Evolutionary conservation across 1,140 invertebrate genomes (phyloP), one percentile per base, ranked within the genome.

Genomic region (Eriocheir sinensis): DNA sequence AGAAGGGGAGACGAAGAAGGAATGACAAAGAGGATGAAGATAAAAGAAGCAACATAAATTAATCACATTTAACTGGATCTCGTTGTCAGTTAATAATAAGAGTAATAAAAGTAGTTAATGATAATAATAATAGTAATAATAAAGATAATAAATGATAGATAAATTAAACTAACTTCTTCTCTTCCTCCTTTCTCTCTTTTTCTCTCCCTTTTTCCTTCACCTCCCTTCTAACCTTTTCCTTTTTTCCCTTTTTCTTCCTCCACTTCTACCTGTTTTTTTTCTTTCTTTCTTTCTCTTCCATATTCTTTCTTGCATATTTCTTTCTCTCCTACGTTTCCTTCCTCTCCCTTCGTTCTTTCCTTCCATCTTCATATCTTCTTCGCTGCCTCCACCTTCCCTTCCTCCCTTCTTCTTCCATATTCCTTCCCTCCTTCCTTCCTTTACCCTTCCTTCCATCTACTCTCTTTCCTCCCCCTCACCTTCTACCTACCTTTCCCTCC

Each of bases 1-100:
- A 30, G 53, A 86, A 38, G 53, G 48, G 21, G 34, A 34, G 44
- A 44, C 27, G 92, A 36, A 32, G 79, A 93, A 9, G 32, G 81
- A 85, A 72, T 72, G 60, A 72, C 60, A 72, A 72, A 72, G 60
- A 72, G 60, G 60, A 72, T 72, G n/a, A n/a, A n/a, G n/a, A 72
- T 72, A n/a, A 72, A 72, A 72, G n/a, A n/a, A n/a, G n/a, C 60
- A 72, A 21, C 60, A 72, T 72, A 72, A 72, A 72, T 72, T 72
- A 72, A 72, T 72, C 27, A 72, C n/a, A n/a, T 72, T 72, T 72
- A 21, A n/a, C 27, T n/a, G 60, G 21, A 72, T 48, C 6, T 72
- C 60, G n/a, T n/a, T 72, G n/a, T 21, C 27, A 72, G 27, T n/a
- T 72, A 72, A 72, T n/a, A n/a, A 72, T n/a, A n/a, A 72, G 27